Conservation (phyloP, 2,888 invertebrate species). For the Euphydryas editha region DNA sequence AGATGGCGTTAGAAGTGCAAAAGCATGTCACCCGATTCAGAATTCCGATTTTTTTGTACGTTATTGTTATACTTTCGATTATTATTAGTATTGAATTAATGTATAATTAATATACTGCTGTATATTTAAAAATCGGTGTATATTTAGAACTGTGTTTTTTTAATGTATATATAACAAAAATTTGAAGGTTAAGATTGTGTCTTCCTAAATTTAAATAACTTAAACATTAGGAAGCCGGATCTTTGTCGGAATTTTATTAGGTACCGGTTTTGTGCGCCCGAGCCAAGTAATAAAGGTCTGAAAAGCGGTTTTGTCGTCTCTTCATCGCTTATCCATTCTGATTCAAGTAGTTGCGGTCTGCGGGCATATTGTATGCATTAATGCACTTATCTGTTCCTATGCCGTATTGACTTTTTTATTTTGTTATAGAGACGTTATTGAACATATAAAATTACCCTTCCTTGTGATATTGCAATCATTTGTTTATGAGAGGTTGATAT, state of each 20-base stretch:
- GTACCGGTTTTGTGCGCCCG: slow-evolving; percentile 29
- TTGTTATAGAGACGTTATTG: slow-evolving; percentile 54
- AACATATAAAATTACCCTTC: slow-evolving; percentile 45
- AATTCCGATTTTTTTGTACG: background rate
- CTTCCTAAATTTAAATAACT: slow-evolving; percentile 9
- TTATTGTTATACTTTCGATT: slow-evolving; percentile 1
- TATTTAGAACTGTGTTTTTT: background rate
- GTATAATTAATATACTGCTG: too few relatives aligned
- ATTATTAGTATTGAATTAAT: background rate
- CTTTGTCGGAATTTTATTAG: slow-evolving; percentile 38
- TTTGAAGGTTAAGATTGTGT: background rate
- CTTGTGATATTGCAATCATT: slow-evolving; percentile 26
- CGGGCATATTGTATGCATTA: slow-evolving; percentile 71
- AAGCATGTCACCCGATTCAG: too few relatives aligned
- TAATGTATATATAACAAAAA: background rate
- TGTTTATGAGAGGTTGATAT: background rate
- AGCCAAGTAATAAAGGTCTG: slow-evolving; percentile 33
- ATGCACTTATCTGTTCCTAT: slow-evolving; percentile 51
- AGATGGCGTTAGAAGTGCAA: slow-evolving; percentile 25
- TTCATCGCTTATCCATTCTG: slow-evolving; percentile 46
- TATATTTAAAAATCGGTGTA: background rate
- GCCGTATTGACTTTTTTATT: slow-evolving; percentile 59
- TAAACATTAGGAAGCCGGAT: slow-evolving; percentile 42
- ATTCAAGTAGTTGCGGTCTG: slow-evolving; percentile 63
- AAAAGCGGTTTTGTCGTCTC: slow-evolving; percentile 47